These are phyloP conservation scores for Pandemis cinnamomeana DNA, from an alignment of 2,888 invertebrate species.

Conservation along the genomic window DNA sequence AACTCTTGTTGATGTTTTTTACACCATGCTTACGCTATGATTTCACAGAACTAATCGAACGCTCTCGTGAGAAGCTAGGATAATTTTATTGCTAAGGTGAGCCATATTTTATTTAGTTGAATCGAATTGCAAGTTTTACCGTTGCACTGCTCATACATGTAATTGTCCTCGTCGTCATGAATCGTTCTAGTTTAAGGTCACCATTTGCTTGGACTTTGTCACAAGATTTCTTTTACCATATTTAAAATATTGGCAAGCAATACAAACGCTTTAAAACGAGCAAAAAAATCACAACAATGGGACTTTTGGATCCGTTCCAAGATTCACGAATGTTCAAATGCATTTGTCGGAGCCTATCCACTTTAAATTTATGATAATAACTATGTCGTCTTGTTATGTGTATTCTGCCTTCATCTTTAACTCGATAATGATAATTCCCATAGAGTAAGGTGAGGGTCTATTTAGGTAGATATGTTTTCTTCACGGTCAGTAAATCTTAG, in stretches of 20 bases:
- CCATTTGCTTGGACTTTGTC: constrained; percentile 8
- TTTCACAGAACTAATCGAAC: constrained; percentile 11
- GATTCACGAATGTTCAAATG: constrained; percentile 13
- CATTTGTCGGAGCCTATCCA: constrained; percentile 11
- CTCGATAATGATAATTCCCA: background rate
- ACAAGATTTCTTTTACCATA: constrained; percentile 18
- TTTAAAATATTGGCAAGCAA: constrained; percentile 32
- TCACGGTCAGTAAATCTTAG: background rate
- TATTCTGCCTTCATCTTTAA: background rate
- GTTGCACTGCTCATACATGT: background rate
- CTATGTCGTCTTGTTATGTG: background rate
- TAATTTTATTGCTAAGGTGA: background rate
- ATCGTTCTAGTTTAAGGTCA: constrained; percentile 19
- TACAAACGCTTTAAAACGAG: constrained; percentile 20
- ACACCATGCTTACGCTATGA: constrained; percentile 14
- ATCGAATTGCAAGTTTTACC: background rate
- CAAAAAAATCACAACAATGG: constrained; percentile 15
- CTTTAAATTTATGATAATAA: constrained; percentile 25
- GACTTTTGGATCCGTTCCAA: constrained; percentile 36
- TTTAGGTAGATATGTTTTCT: background rate
- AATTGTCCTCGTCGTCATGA: constrained; percentile 26
- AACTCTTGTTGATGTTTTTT: constrained; percentile 43
- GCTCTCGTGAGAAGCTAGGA: background rate
- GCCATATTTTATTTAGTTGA: constrained; percentile 15
- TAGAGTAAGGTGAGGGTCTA: background rate